Percentiles rank a stretch among this genome's conserved stretches.
Evolutionary conservation across 35 echinoderm and acorn worm genomes (phyloP).

Genomic region (Patiria miniata): DNA sequence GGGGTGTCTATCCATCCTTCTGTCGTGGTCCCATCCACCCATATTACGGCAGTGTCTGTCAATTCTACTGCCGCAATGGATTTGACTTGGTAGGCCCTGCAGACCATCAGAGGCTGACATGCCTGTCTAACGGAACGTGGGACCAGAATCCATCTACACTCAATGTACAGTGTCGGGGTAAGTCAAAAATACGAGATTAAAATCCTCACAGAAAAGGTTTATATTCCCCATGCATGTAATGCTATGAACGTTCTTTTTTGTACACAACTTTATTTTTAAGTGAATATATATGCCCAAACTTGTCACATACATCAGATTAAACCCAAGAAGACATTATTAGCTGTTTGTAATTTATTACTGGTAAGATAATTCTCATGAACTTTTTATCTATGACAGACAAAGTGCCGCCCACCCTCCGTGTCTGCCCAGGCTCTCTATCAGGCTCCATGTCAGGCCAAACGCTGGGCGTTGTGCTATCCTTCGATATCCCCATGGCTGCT

Average conservation of each 20-base stretch:
- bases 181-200: not conserved
- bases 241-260: too few species aligned
- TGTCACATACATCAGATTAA: too few species aligned
- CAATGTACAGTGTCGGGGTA: conserved; percentile 62
- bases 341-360: not conserved
- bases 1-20: conserved; percentile 7
- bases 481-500: conserved; percentile 56
- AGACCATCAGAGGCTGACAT: conserved; percentile 36
- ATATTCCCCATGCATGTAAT: too few species aligned
- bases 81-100: conserved; percentile 41
- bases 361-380: not conserved
- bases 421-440: conserved; percentile 70
- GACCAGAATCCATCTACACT: conserved; percentile 24
- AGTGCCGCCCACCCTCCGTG: not conserved
- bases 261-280: too few species aligned
- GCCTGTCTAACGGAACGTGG: conserved; percentile 69
- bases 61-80: conserved; percentile 73
- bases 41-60: conserved; percentile 57
- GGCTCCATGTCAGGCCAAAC: conserved; percentile 25
- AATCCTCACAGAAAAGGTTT: too few species aligned
- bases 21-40: conserved; percentile 1
- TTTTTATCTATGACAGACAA: not conserved
- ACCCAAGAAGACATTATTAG: too few species aligned
- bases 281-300: too few species aligned
- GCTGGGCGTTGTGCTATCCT: conserved; percentile 27